phyloP scores from a whole-genome alignment of 2,888 invertebrate genomes.

The Myopa tessellatipennis region DNA sequence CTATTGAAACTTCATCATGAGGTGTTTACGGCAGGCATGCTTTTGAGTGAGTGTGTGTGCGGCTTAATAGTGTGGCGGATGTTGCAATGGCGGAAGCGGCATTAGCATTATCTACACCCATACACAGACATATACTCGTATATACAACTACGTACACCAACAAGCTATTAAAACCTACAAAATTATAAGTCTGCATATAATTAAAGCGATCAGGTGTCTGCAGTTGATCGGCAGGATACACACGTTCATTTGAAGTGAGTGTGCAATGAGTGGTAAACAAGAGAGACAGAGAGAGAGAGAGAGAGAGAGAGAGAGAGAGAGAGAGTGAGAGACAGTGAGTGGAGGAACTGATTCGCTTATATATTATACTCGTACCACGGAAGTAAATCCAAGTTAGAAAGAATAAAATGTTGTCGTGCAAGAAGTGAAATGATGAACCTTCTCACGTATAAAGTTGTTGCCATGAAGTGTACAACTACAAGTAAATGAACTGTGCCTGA shows the following conservation, averaged over 20 bases:
- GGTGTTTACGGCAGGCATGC: background rate
- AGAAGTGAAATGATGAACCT: no score
- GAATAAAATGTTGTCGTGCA: no score
- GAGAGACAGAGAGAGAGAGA: no score
- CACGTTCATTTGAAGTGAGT: background rate
- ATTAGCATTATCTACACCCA: slow-evolving; percentile 3
- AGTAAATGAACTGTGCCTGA: background rate
- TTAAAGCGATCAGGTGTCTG: background rate
- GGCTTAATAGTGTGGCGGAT: slow-evolving; percentile 15
- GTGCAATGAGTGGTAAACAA: no score
- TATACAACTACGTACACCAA: background rate
- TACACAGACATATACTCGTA: background rate
- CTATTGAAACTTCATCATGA: slow-evolving; percentile 27
- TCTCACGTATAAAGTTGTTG: no score
- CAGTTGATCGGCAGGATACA: background rate
- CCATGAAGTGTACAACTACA: no score
- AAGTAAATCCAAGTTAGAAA: no score
- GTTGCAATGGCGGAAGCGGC: slow-evolving; percentile 17
- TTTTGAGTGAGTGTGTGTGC: background rate
- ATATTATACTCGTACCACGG: no score
- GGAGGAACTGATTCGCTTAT: no score
- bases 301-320: no score
- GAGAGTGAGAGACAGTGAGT: no score
- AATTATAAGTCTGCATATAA: background rate
- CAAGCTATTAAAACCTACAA: background rate